A percentile compares a stretch with the other conserved stretches of the same genome.
These are phyloP conservation scores for Chaetodon auriga DNA, from an alignment of 2,113 vertebrate genomes.

Conservation along the genomic window DNA sequence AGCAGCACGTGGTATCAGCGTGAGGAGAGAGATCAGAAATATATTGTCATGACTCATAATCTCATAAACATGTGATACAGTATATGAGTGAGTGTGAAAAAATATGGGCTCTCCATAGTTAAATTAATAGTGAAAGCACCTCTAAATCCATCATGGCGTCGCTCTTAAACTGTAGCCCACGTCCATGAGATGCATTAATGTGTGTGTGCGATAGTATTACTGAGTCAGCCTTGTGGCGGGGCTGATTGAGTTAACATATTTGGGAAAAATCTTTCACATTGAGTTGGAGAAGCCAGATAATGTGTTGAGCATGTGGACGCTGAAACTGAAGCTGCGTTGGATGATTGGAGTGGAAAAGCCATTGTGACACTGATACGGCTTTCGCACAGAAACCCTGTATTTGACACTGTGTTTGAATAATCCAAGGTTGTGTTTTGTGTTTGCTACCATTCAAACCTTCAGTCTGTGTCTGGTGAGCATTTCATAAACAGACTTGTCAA, in stretches of 20 bases:
- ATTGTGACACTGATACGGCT: conserved; percentile 32
- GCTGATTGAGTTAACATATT: conserved; percentile 73
- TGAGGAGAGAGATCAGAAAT: conserved; percentile 53
- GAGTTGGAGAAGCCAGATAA: conserved; percentile 47
- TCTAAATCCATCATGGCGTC: conserved; percentile 55
- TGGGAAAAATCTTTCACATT: conserved; percentile 60
- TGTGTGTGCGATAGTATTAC: conserved; percentile 62
- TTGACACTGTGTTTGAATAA: conserved; percentile 27
- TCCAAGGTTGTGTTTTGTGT: conserved; percentile 2
- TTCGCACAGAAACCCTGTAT: conserved; percentile 26
- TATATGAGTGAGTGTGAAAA: conserved; percentile 52
- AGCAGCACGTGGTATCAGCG: conserved; percentile 49
- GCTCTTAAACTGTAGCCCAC: conserved; percentile 51
- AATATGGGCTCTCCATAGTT: conserved; percentile 43
- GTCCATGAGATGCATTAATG: conserved; percentile 60
- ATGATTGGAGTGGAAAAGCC: conserved; percentile 46
- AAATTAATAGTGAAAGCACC: conserved; percentile 60
- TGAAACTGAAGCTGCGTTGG: conserved; percentile 61
- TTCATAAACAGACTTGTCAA: background rate
- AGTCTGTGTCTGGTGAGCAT: conserved; percentile 11
- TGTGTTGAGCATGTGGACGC: conserved; percentile 69
- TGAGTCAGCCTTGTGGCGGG: conserved; percentile 58
- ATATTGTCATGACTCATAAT: conserved; percentile 65
- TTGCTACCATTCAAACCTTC: background rate
- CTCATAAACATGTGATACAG: conserved; percentile 60